These are phyloP conservation scores for Euphydryas editha DNA, from an alignment of 2,888 invertebrate species.

Conservation along the genomic window DNA sequence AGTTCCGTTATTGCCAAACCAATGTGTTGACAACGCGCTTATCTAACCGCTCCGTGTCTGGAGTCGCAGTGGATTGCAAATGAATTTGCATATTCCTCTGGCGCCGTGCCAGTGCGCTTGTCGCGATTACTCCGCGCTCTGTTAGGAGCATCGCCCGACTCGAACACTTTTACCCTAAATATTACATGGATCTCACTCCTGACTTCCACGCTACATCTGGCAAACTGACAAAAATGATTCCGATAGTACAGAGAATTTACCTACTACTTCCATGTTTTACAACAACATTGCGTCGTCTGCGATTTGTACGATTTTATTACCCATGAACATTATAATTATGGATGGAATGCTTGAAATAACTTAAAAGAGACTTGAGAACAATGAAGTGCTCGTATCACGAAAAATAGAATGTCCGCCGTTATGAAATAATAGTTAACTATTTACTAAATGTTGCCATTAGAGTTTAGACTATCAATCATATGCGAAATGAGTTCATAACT, in stretches of 20 bases:
- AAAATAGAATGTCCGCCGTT: too few relatives aligned
- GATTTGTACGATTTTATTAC: conserved; percentile 6
- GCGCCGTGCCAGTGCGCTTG: conserved; percentile 62
- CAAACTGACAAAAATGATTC: conserved; percentile 31
- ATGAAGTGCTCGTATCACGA: not conserved
- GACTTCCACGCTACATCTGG: conserved; percentile 27
- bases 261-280: conserved; percentile 15
- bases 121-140: conserved; percentile 42
- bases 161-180: conserved; percentile 35
- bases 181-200: conserved; percentile 28
- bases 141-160: conserved; percentile 39
- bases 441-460: not conserved
- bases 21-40: conserved; percentile 58
- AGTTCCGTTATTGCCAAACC: conserved; percentile 41
- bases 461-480: not conserved
- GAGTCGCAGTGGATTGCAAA: conserved; percentile 62
- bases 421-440: not conserved
- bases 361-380: not conserved
- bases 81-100: conserved; percentile 73
- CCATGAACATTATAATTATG: not conserved
- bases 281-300: conserved; percentile 5
- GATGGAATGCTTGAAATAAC: not conserved
- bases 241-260: conserved; percentile 31
- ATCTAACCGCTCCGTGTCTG: conserved; percentile 48
- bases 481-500: conserved; percentile 7